These are phyloP conservation scores for Aythya baeri DNA, from an alignment of 2,113 vertebrate species.

Conservation along the genomic window DNA sequence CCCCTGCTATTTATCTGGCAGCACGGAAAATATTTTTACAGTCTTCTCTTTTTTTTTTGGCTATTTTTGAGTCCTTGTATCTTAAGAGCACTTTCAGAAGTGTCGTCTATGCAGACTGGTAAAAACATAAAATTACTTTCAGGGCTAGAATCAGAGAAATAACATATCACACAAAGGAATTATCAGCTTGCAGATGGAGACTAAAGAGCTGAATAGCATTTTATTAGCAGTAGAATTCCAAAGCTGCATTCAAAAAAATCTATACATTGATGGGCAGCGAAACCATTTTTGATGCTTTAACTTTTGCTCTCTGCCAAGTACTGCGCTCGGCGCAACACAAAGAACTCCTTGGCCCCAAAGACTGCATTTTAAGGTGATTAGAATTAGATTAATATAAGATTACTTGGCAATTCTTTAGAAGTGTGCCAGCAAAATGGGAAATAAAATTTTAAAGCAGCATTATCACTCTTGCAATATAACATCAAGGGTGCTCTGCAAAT, in stretches of 20 bases:
- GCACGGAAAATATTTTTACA: neutral
- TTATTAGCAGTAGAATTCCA: conserved; percentile 36
- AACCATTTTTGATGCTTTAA: conserved; percentile 16
- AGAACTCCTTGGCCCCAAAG: neutral
- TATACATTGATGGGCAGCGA: conserved; percentile 7
- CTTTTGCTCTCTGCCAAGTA: conserved; percentile 19
- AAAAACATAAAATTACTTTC: neutral
- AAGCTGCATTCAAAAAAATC: neutral
- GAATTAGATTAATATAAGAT: conserved; percentile 53
- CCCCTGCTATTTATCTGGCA: neutral
- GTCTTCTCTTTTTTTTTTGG: neutral
- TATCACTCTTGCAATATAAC: neutral
- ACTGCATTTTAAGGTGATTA: conserved; percentile 23
- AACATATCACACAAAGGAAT: neutral
- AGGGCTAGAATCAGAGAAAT: neutral
- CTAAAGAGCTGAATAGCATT: neutral
- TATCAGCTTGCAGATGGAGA: neutral
- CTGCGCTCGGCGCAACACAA: neutral
- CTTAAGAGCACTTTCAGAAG: neutral
- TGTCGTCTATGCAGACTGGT: neutral
- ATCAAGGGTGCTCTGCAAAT: neutral
- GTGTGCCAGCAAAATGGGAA: conserved; percentile 24
- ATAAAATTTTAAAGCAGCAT: conserved; percentile 18
- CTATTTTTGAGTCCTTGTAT: neutral
- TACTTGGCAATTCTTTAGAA: conserved; percentile 33